A percentile compares a stretch with the other conserved stretches of the same genome.
phyloP scores from a whole-genome alignment of 2,797 vertebrate species.

The Lycodopsis pacificus region DNA sequence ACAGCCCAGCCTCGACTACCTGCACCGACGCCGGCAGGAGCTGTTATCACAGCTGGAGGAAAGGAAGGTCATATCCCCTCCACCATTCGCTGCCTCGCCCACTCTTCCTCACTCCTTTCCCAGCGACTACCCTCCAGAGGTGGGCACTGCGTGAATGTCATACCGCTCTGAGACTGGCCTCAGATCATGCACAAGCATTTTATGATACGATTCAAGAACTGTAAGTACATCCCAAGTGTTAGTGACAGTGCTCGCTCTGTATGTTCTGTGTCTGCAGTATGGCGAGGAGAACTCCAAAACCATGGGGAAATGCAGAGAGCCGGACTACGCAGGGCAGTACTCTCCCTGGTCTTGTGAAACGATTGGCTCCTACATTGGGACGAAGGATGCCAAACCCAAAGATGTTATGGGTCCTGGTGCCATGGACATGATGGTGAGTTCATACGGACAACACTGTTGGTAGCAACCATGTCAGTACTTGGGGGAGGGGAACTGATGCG shows the following conservation, averaged over 20 bases:
- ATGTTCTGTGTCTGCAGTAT: slow-evolving; percentile 84
- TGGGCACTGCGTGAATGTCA: slow-evolving; percentile 54
- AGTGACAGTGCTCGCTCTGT: neutral
- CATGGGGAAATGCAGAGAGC: slow-evolving; percentile 91
- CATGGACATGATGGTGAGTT: slow-evolving; percentile 94
- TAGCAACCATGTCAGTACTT: neutral
- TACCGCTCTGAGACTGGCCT: neutral
- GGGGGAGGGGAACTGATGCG: neutral
- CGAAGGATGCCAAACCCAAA: slow-evolving; percentile 98
- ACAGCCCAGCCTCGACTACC: slow-evolving; percentile 93
- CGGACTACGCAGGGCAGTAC: slow-evolving; percentile 94
- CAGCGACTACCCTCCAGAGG: slow-evolving; percentile 93
- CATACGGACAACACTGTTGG: neutral
- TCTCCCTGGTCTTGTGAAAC: slow-evolving; percentile 99
- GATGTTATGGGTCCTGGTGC: slow-evolving; percentile 89
- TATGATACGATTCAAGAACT: neutral
- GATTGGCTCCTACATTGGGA: slow-evolving; percentile 98
- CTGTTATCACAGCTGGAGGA: slow-evolving; percentile 97
- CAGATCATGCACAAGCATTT: neutral
- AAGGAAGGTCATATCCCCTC: slow-evolving; percentile 96
- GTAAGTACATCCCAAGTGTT: neutral
- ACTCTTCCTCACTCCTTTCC: slow-evolving; percentile 92
- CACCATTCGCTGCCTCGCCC: slow-evolving; percentile 95
- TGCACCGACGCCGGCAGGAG: slow-evolving; percentile 95
- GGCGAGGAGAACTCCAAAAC: slow-evolving; percentile 93